Conservation (phyloP, 2,113 vertebrate species). For the Saccopteryx bilineata region DNA sequence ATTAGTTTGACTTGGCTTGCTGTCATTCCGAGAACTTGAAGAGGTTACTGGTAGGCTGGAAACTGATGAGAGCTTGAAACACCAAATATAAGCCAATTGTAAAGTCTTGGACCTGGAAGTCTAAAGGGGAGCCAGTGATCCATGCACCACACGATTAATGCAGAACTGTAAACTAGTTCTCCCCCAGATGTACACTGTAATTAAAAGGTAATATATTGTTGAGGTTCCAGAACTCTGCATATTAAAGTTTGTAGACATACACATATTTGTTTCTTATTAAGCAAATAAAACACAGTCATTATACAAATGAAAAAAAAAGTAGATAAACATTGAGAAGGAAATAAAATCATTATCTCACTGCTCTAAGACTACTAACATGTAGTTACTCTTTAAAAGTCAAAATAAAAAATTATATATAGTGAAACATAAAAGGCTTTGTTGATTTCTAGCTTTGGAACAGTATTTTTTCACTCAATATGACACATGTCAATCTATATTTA, state of each 20-base stretch:
- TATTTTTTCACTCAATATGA: neutral
- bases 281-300: conserved; percentile 3
- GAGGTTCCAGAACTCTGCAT: conserved; percentile 20
- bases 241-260: conserved; percentile 18
- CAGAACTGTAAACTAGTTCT: neutral
- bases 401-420: conserved; percentile 37
- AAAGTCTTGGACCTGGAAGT: neutral
- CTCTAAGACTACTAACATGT: neutral
- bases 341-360: conserved; percentile 37
- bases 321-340: conserved; percentile 60
- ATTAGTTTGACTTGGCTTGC: neutral
- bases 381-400: conserved; percentile 39
- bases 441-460: conserved; percentile 7
- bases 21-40: conserved; percentile 31
- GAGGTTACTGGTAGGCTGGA: conserved; percentile 14
- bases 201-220: conserved; percentile 2
- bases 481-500: conserved; percentile 30
- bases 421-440: conserved; percentile 29
- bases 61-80: neutral
- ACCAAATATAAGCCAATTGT: conserved; percentile 18
- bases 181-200: neutral
- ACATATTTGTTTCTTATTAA: conserved; percentile 56
- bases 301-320: conserved; percentile 40
- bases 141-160: neutral
- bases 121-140: conserved; percentile 47